Percentiles rank a stretch among this genome's conserved stretches.
These are phyloP conservation scores for Aphidius colemani DNA, from an alignment of 2,888 invertebrate species.

Conservation along the genomic window DNA sequence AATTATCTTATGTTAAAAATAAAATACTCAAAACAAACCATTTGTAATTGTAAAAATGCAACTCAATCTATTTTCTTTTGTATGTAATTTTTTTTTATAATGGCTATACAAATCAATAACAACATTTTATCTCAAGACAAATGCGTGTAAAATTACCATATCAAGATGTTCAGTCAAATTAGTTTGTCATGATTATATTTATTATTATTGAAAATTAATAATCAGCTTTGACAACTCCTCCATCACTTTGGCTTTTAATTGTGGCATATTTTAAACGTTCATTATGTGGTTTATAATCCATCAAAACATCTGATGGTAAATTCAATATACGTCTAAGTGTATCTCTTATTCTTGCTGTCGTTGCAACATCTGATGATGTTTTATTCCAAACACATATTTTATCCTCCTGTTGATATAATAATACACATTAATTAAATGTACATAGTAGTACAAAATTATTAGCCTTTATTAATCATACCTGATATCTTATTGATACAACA, in stretches of 20 bases:
- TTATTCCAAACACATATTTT: constrained; percentile 97
- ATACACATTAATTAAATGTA: neutral
- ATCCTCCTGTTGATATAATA: constrained; percentile 74
- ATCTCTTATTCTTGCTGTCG: constrained; percentile 91
- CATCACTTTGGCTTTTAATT: constrained; percentile 33
- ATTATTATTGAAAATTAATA: neutral
- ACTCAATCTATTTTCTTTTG: too few species aligned
- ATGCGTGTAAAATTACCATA: too few species aligned
- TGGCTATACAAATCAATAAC: too few species aligned
- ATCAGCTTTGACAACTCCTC: constrained; percentile 22
- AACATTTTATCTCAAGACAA: too few species aligned
- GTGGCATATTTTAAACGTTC: constrained; percentile 71
- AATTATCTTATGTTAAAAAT: too few species aligned
- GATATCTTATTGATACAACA: constrained; percentile 92
- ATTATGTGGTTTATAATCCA: constrained; percentile 91
- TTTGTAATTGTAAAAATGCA: too few species aligned
- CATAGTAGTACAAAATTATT: neutral
- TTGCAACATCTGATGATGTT: constrained; percentile 86
- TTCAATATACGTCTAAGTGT: constrained; percentile 93
- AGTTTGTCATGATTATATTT: too few species aligned
- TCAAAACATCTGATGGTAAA: constrained; percentile 86
- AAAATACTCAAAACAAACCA: too few species aligned
- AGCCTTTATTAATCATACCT: constrained; percentile 63
- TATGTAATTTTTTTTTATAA: too few species aligned
- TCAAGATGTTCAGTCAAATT: too few species aligned